Base-by-base conservation (phyloP, 2,113 vertebrate genomes). In the Poicephalus meyeri region DNA sequence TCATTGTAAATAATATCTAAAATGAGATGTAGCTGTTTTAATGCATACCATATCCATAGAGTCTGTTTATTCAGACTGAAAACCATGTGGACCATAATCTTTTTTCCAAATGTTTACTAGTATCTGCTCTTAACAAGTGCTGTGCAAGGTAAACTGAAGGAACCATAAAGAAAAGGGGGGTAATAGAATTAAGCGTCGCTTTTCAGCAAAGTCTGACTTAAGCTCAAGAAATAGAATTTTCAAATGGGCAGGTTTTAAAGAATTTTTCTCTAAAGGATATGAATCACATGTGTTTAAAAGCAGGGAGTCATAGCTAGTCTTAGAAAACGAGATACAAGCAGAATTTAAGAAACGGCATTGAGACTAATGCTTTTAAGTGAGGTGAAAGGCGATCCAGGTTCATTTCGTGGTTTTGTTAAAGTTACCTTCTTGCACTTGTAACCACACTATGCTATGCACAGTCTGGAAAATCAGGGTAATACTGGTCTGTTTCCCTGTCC, bases 11-110 rank as follows among this genome's bases (percentile, higher is more conserved):
- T 90, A 88, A 80, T 49, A 39, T 23, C 60, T 91, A 44, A 88
- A 85, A 72, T 23, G 50, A 92, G 46, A 58, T 74, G 70, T 89
- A 88, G n/a, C 44, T 86, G 29, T 82, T 82, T 90, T 83, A 90
- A 94, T 60, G 73, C 86, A 80, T 68, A 69, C 39, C 4, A 12
- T 95, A 92, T 88, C 50, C 47, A 73, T 49, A 69, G 64, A 92
- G 87, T 91, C 56, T 93, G 68, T 95, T 94, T 97, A 96, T 94
- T 92, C 81, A 79, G 49, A 65, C 83, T 68, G 49, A 91, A 94
- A 96, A 93, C 80, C 77, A 80, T 61, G 50, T 49, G 87, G 73
- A 64, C 74, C 29, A 47, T 42, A 95, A 95, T 61, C 58, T 95
- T 65, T 64, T 72, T 29, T 78, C 82, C 58, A 93, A 91, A 80